phyloP scores from a whole-genome alignment of 2,888 invertebrate genomes.

The Tyria jacobaeae region DNA sequence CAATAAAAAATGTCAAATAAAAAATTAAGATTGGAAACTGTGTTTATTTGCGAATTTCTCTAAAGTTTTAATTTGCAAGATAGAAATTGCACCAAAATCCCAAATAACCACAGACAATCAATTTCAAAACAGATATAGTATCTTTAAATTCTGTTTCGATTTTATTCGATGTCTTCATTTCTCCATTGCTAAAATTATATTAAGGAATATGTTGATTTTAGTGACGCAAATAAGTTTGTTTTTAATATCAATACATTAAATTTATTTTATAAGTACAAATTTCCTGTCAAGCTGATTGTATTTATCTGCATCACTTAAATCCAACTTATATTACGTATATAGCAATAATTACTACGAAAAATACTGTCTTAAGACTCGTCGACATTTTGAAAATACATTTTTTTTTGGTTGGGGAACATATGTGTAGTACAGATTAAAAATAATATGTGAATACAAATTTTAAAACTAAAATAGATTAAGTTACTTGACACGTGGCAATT shows the following conservation, averaged over 20 bases:
- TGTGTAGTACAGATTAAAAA: slow-evolving; percentile 49
- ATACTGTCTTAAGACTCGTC: slow-evolving; percentile 48
- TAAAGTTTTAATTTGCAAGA: neutral
- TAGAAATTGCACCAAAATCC: slow-evolving; percentile 10
- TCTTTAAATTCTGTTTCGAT: slow-evolving; percentile 19
- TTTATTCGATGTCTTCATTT: slow-evolving; percentile 35
- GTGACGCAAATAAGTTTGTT: slow-evolving; percentile 20
- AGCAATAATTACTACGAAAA: slow-evolving; percentile 29
- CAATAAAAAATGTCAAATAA: slow-evolving; percentile 8
- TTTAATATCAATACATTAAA: neutral
- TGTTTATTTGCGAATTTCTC: neutral
- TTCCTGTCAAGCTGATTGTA: neutral
- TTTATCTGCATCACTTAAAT: slow-evolving; percentile 32
- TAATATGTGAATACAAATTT: slow-evolving; percentile 54
- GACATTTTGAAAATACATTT: slow-evolving; percentile 39
- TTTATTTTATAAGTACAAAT: neutral
- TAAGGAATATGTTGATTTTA: slow-evolving; percentile 22
- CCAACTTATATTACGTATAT: slow-evolving; percentile 23
- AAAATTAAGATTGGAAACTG: neutral
- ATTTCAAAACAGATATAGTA: slow-evolving; percentile 26
- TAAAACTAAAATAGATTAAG: slow-evolving; percentile 43
- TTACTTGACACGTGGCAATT: slow-evolving; percentile 29
- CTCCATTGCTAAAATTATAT: slow-evolving; percentile 24
- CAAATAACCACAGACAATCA: slow-evolving; percentile 26
- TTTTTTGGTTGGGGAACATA: slow-evolving; percentile 52